A percentile compares a stretch with the other conserved stretches of the same genome.
Conservation (phyloP, 2,797 vertebrate genomes). For the Remorina albescens region DNA sequence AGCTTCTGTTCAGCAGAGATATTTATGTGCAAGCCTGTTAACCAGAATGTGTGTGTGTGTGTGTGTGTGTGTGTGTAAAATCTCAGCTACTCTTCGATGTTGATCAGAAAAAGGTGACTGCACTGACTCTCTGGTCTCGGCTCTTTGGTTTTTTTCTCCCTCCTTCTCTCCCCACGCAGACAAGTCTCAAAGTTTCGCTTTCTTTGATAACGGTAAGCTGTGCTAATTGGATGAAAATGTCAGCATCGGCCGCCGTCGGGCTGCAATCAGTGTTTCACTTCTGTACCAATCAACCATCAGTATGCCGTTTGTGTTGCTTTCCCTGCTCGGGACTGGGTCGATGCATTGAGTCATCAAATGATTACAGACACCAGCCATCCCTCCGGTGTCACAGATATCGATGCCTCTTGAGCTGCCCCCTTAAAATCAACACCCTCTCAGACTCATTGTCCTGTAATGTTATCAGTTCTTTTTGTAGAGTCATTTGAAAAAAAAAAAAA, state of each 20-base stretch:
- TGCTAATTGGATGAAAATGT: constrained; percentile 81
- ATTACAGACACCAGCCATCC: constrained; percentile 62
- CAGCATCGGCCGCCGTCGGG: constrained; percentile 67
- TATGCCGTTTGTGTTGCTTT: constrained; percentile 67
- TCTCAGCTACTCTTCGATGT: constrained; percentile 33
- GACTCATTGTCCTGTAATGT: constrained; percentile 35
- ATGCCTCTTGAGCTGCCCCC: constrained; percentile 56
- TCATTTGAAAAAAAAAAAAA: background rate
- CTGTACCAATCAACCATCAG: constrained; percentile 79
- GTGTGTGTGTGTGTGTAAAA: constrained; percentile 9
- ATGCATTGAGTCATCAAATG: constrained; percentile 74
- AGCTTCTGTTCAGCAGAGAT: constrained; percentile 71
- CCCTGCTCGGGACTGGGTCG: constrained; percentile 75
- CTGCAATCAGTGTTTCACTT: constrained; percentile 75
- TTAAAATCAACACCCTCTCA: constrained; percentile 56
- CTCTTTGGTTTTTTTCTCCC: constrained; percentile 55
- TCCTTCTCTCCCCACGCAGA: constrained; percentile 79
- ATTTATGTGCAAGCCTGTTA: constrained; percentile 61
- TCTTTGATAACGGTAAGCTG: constrained; percentile 89
- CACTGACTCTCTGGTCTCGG: constrained; percentile 65
- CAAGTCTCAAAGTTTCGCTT: constrained; percentile 87
- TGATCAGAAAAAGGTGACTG: constrained; percentile 58
- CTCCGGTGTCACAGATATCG: constrained; percentile 60
- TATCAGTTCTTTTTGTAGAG: constrained; percentile 21
- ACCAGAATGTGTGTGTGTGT: constrained; percentile 41